These are phyloP conservation scores for Chloromyia formosa DNA, from an alignment of 2,888 invertebrate species.

Conservation along the genomic window DNA sequence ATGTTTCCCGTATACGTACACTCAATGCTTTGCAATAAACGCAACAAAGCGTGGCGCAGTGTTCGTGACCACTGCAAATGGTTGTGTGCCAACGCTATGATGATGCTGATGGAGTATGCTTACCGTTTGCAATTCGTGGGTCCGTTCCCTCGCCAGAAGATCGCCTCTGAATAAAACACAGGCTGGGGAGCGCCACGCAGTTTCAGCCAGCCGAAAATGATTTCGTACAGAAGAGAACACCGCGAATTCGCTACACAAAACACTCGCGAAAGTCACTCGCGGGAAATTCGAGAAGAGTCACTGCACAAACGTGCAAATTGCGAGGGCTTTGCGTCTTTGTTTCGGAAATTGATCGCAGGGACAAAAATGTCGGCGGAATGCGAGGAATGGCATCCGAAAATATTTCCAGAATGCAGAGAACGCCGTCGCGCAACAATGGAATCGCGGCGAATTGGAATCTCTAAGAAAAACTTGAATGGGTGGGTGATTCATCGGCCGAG, in stretches of 20 bases:
- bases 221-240: neutral
- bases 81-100: no score
- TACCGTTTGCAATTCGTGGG: constrained; percentile 28
- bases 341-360: constrained; percentile 20
- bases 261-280: neutral
- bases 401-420: constrained; percentile 37
- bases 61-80: neutral
- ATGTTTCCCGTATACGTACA: constrained; percentile 29
- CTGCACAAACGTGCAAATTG: neutral
- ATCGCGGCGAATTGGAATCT: constrained; percentile 20
- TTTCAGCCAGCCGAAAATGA: neutral
- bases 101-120: no score
- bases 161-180: neutral
- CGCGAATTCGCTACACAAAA: neutral
- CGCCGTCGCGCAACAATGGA: constrained; percentile 31
- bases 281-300: neutral
- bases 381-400: constrained; percentile 29
- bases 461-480: constrained; percentile 32
- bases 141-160: neutral
- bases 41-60: neutral
- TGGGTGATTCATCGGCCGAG: constrained; percentile 13
- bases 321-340: constrained; percentile 23
- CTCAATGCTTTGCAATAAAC: neutral
- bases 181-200: neutral
- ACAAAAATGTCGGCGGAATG: constrained; percentile 38